Conservation (phyloP, 2,797 vertebrate genomes). For the Lerista edwardsae region DNA sequence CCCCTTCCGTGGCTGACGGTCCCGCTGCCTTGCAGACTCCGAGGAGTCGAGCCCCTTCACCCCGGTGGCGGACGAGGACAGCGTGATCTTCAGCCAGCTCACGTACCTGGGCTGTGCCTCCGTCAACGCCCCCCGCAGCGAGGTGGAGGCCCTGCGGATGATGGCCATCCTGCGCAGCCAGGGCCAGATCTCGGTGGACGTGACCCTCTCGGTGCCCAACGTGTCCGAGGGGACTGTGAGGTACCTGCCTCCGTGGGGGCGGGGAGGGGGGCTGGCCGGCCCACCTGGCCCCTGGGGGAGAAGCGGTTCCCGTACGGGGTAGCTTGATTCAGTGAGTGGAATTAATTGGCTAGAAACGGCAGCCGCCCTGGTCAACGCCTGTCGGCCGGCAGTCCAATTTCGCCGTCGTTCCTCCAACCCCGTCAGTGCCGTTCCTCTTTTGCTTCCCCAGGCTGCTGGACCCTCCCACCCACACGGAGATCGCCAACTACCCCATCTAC, state of each 20-base stretch:
- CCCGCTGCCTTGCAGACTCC: constrained; percentile 63
- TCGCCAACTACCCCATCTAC: constrained; percentile 97
- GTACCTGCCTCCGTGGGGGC: constrained; percentile 62
- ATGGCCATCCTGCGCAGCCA: constrained; percentile 95
- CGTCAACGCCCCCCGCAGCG: constrained; percentile 95
- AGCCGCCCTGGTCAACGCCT: no score
- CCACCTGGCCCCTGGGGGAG: no score
- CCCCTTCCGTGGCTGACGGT: neutral
- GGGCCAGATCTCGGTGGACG: constrained; percentile 92
- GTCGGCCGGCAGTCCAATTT: no score
- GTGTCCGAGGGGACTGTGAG: constrained; percentile 97
- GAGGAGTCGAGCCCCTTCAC: constrained; percentile 83
- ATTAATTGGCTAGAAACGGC: no score
- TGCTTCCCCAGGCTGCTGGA: constrained; percentile 87
- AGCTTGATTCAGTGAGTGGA: no score
- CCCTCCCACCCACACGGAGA: constrained; percentile 92
- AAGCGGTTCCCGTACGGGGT: no score
- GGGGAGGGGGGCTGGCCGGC: neutral
- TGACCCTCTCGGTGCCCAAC: constrained; percentile 95
- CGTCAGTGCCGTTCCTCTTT: neutral
- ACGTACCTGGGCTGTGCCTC: constrained; percentile 97
- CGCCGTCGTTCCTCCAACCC: no score
- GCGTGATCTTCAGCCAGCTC: constrained; percentile 96
- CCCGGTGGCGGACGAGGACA: constrained; percentile 93
- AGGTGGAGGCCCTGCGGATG: constrained; percentile 96